phyloP scores from a whole-genome alignment of 2,113 vertebrate genomes.

The Miniopterus natalensis region DNA sequence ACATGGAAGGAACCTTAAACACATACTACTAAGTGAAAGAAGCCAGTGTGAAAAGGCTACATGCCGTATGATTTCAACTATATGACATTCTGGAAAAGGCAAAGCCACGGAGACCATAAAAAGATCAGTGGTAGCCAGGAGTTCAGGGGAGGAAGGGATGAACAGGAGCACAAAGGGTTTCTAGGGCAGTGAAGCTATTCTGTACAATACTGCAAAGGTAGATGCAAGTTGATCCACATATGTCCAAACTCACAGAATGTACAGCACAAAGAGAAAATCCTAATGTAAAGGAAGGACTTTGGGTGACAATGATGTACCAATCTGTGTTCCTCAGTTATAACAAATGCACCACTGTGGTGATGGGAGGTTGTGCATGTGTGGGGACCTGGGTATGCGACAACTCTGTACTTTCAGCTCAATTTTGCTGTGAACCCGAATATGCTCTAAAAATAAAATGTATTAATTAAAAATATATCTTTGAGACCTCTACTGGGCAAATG shows the following conservation, averaged over 20 bases:
- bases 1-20: not conserved
- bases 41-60: not conserved
- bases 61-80: not conserved
- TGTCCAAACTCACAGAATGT: not conserved
- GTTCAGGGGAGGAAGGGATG: no score
- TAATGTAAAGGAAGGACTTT: not conserved
- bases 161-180: not conserved
- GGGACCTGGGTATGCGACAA: accelerated
- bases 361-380: accelerated
- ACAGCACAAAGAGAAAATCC: not conserved
- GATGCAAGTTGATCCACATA: no score
- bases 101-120: not conserved
- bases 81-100: not conserved
- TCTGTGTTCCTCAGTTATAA: not conserved
- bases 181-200: not conserved
- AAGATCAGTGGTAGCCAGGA: not conserved
- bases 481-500: not conserved
- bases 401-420: not conserved
- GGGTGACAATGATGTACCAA: not conserved
- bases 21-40: not conserved
- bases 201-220: not conserved
- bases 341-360: not conserved
- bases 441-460: not conserved
- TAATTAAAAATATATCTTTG: not conserved
- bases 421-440: not conserved